Evolutionary conservation across 2,888 invertebrate species (phyloP).

Genomic region (Temnothorax rugatulus): DNA sequence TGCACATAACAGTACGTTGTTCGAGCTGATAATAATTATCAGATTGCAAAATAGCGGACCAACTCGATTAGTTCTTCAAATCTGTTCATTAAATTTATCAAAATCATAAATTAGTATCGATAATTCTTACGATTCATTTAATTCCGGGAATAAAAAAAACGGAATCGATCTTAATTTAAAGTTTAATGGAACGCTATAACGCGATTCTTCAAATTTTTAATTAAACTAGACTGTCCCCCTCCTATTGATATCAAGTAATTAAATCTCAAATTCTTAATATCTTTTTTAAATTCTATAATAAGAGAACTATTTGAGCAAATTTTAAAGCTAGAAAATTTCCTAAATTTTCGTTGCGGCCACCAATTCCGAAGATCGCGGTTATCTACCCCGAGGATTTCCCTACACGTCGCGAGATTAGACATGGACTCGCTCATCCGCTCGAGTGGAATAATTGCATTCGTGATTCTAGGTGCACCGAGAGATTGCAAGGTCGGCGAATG

Average conservation of each 20-base stretch:
- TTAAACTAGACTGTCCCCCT: background rate
- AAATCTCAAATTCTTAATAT: background rate
- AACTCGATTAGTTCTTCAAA: background rate
- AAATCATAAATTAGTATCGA: background rate
- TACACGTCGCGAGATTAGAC: slow-evolving; percentile 46
- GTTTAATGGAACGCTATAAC: background rate
- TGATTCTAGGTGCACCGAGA: slow-evolving; percentile 88
- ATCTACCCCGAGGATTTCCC: slow-evolving; percentile 24
- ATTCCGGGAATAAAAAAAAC: background rate
- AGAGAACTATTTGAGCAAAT: background rate
- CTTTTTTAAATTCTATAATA: background rate
- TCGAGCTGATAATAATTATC: slow-evolving; percentile 6
- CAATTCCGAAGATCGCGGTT: slow-evolving; percentile 29
- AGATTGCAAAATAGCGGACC: background rate
- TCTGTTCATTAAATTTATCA: background rate
- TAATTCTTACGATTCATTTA: background rate
- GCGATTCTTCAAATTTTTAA: background rate
- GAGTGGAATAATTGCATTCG: slow-evolving; percentile 54
- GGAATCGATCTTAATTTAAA: background rate
- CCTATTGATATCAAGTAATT: background rate
- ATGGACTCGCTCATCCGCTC: slow-evolving; percentile 27
- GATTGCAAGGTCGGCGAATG: slow-evolving; percentile 95
- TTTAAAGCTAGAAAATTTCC: background rate
- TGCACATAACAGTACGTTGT: background rate
- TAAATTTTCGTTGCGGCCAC: slow-evolving; percentile 17